phyloP scores from a whole-genome alignment of 2,888 invertebrate genomes.

The Spisula subtruncata region DNA sequence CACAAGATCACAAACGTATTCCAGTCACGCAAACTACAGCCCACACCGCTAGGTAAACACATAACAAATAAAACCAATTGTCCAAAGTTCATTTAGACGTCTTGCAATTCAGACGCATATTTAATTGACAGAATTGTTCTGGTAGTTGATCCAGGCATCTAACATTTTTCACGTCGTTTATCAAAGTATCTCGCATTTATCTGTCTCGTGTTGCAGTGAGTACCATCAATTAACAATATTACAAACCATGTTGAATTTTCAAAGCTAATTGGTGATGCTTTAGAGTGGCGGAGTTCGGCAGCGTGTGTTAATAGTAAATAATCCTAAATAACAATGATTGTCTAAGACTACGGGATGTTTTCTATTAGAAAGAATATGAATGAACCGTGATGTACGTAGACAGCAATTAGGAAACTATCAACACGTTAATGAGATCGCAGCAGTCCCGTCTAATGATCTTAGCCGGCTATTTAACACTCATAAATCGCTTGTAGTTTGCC shows the following conservation, averaged over 20 bases:
- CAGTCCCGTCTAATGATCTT: background rate
- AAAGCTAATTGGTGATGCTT: background rate
- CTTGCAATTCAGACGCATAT: background rate
- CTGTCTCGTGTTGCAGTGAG: background rate
- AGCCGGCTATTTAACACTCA: too few relatives aligned
- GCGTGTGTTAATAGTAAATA: background rate
- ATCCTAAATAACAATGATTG: background rate
- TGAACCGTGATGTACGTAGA: background rate
- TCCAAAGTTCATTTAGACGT: background rate
- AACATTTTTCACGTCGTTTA: background rate
- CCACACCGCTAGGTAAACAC: background rate
- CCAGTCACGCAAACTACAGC: too few relatives aligned
- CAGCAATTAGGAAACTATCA: slow-evolving; percentile 2
- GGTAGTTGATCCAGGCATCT: too few relatives aligned
- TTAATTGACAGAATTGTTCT: background rate
- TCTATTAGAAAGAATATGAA: background rate
- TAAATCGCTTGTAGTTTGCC: too few relatives aligned
- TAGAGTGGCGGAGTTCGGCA: background rate
- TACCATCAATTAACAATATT: background rate
- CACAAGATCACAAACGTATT: background rate
- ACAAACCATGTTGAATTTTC: background rate
- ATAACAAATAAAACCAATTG: background rate
- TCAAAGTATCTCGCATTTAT: background rate
- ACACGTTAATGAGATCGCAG: background rate
- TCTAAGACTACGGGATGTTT: background rate